Evolutionary conservation across 2,888 invertebrate genomes (phyloP), one percentile per base, ranked within the genome.

Genomic region (Ischnus inquisitorius): DNA sequence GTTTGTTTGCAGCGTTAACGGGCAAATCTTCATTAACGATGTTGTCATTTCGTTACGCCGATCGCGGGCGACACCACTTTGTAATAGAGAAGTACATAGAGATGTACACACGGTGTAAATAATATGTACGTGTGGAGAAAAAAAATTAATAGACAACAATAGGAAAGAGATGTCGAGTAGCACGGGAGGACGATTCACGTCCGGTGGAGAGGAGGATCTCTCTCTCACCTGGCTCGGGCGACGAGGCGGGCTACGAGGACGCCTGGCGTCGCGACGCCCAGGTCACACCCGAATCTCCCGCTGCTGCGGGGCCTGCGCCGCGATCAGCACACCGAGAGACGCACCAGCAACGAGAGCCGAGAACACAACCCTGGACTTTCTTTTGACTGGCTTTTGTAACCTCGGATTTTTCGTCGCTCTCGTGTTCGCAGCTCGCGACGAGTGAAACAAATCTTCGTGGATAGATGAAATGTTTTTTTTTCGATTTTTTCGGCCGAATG

Each of bases 221-320:
- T 67, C 41, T 72, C 64, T 71, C 41, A 43, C 39, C 74, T 41
- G 54, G 57, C 65, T 67, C 51, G 48, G 43, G 19, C 60, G 39
- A 77, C 34, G 60, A 71, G 43, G 75, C 72, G 78, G 34, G 77
- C 68, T 78, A 75, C 71, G 82, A 80, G 62, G 80, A 84, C 48
- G 79, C 84, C 82, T 78, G 86, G 82, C 78, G 78, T 80, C 79
- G 77, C 83, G 79, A 83, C 82, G 82, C 82, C 82, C 82, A 79
- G 85, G 86, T 81, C 86, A 86, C 86, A 85, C 86, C 86, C 85
- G 85, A 86, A 85, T 69, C 79, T 79, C 68, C 64, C 74, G 82
- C 82, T 57, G 78, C 68, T 69, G 22, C 82, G 82, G 78, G 77
- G 69, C 78, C 69, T 82, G 82, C 82, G 82, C 82, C 78, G 65